Percentiles rank a stretch among this genome's conserved stretches.
Evolutionary conservation across 2,113 vertebrate genomes (phyloP).

Genomic region (Apaloderma vittatum): DNA sequence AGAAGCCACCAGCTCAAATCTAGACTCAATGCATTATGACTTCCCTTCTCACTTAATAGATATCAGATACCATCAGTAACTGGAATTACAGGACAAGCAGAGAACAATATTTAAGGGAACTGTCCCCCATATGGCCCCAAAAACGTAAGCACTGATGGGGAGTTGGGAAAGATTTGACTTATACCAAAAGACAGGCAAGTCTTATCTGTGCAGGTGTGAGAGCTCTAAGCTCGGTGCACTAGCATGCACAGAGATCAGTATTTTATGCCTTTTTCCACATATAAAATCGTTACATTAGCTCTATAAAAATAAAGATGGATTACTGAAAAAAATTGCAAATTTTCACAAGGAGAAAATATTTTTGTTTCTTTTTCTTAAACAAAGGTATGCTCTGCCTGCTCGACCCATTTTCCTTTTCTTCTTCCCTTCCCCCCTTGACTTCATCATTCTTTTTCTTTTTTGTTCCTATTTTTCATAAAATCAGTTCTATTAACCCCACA

Average conservation of each 20-base stretch:
- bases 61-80: not conserved
- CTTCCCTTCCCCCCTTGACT: not conserved
- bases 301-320: not conserved
- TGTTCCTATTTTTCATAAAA: too few relatives aligned
- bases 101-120: slow-evolving; percentile 1
- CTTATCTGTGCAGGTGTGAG: not conserved
- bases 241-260: not conserved
- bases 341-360: not conserved
- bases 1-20: slow-evolving; percentile 24
- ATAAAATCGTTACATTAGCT: not conserved
- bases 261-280: not conserved
- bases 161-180: not conserved
- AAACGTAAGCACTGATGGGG: not conserved
- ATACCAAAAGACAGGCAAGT: not conserved
- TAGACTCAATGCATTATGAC: slow-evolving; percentile 14
- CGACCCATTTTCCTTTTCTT: not conserved
- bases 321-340: not conserved
- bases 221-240: not conserved
- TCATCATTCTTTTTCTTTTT: not conserved
- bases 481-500: not conserved
- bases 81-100: not conserved
- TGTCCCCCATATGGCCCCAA: not conserved
- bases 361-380: not conserved
- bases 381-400: not conserved
- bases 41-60: slow-evolving; percentile 40